Percentiles rank a stretch among this genome's conserved stretches.
Conservation (phyloP, 2,888 invertebrate species). For the Myopa tessellatipennis region DNA sequence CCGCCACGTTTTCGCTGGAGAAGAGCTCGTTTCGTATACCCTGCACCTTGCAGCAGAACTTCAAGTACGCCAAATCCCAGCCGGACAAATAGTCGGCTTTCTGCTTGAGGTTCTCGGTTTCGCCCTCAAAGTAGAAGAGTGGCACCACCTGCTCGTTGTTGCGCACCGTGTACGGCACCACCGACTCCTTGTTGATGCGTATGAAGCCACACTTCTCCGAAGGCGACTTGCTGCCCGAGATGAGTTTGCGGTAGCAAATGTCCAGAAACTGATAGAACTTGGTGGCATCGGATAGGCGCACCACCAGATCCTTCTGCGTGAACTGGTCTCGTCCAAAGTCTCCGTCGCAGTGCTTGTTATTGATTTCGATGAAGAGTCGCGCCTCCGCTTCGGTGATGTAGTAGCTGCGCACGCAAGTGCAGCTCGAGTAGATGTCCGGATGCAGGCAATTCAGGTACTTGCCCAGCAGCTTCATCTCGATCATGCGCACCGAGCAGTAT, state of each 20-base stretch:
- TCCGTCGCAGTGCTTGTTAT: constrained; percentile 89
- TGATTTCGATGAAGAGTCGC: constrained; percentile 90
- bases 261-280: constrained; percentile 92
- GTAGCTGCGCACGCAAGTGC: constrained; percentile 91
- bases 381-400: constrained; percentile 93
- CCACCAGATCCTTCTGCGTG: constrained; percentile 89
- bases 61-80: constrained; percentile 92
- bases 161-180: constrained; percentile 90
- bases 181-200: constrained; percentile 91
- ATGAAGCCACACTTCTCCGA: constrained; percentile 91
- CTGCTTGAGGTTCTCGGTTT: constrained; percentile 89
- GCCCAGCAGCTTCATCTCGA: constrained; percentile 89
- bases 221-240: constrained; percentile 75
- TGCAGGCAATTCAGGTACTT: constrained; percentile 90
- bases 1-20: constrained; percentile 90
- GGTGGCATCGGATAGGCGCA: constrained; percentile 86
- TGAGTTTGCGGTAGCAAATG: constrained; percentile 86
- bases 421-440: constrained; percentile 89
- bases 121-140: constrained; percentile 86
- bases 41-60: constrained; percentile 95
- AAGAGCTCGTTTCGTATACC: constrained; percentile 91
- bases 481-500: constrained; percentile 94
- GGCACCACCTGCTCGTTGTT: constrained; percentile 89
- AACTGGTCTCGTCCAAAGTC: constrained; percentile 91
- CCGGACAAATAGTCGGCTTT: constrained; percentile 89